Conservation (phyloP, 2,888 invertebrate species). For the Epinotia ramella region DNA sequence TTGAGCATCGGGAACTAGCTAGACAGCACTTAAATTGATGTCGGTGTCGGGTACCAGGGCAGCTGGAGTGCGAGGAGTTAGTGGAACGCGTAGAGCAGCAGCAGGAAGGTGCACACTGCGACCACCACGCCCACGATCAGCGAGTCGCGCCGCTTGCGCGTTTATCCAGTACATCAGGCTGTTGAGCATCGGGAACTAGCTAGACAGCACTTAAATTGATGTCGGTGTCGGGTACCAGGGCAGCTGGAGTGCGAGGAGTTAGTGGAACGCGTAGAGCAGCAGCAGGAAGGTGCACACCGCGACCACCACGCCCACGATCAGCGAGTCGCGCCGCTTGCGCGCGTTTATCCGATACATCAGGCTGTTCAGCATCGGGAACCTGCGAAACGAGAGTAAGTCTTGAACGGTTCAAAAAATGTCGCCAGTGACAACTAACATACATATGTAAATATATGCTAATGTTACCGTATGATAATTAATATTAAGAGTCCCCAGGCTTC, state of each 20-base stretch:
- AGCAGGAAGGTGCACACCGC: slow-evolving; percentile 95
- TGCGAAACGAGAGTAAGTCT: slow-evolving; percentile 50
- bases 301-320: slow-evolving; percentile 95
- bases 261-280: slow-evolving; percentile 92
- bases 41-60: too few relatives aligned
- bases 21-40: too few relatives aligned
- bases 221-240: too few relatives aligned
- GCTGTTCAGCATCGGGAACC: slow-evolving; percentile 93
- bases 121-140: slow-evolving; percentile 96
- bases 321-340: slow-evolving; percentile 96
- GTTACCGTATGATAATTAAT: too few relatives aligned
- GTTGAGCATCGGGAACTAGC: slow-evolving; percentile 90
- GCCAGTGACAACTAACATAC: neutral
- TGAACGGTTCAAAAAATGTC: too few relatives aligned
- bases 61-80: slow-evolving; percentile 60
- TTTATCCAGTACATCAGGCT: slow-evolving; percentile 97
- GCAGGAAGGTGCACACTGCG: slow-evolving; percentile 94
- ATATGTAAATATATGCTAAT: neutral
- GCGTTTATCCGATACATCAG: slow-evolving; percentile 97
- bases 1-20: slow-evolving; percentile 90
- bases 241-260: slow-evolving; percentile 46
- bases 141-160: slow-evolving; percentile 96
- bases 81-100: slow-evolving; percentile 92
- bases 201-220: too few relatives aligned
- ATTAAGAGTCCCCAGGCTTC: too few relatives aligned